Evolutionary conservation across 2,113 vertebrate species (phyloP).

Genomic region (Geococcyx californianus): DNA sequence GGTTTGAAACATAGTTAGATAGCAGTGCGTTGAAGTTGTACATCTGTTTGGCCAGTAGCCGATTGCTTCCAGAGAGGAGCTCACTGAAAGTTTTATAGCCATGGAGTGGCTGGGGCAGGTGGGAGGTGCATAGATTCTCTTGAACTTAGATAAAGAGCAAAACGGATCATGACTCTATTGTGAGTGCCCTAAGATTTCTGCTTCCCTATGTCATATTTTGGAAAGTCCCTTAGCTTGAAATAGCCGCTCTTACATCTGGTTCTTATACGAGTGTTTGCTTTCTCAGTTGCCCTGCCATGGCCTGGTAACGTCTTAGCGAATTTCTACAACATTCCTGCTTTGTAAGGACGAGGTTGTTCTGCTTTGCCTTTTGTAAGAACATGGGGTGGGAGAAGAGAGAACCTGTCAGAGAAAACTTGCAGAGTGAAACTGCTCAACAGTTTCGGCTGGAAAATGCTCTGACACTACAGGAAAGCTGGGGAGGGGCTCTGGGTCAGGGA

Average conservation of each 20-base stretch:
- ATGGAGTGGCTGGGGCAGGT: neutral
- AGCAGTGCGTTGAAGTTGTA: neutral
- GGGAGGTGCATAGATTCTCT: neutral
- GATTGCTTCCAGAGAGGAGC: neutral
- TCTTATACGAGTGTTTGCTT: neutral
- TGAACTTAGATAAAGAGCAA: neutral
- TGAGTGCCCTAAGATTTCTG: neutral
- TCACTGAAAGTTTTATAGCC: neutral
- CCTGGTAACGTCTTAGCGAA: neutral
- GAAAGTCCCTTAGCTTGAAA: constrained; percentile 25
- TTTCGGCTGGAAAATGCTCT: neutral
- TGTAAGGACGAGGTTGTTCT: neutral
- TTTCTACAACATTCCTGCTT: neutral
- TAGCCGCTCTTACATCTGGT: constrained; percentile 1
- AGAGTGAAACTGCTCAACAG: neutral
- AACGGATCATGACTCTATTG: neutral
- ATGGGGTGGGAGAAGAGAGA: neutral
- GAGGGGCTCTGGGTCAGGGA: no score
- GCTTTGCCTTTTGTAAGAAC: neutral
- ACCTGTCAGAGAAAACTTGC: neutral
- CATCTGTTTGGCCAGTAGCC: neutral
- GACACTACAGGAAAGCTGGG: no score
- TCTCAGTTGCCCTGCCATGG: neutral
- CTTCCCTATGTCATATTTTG: neutral
- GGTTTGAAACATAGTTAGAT: neutral